Evolutionary conservation across 2,888 invertebrate genomes (phyloP), one percentile per base, ranked within the genome.

Genomic region (Limnephilus lunatus): DNA sequence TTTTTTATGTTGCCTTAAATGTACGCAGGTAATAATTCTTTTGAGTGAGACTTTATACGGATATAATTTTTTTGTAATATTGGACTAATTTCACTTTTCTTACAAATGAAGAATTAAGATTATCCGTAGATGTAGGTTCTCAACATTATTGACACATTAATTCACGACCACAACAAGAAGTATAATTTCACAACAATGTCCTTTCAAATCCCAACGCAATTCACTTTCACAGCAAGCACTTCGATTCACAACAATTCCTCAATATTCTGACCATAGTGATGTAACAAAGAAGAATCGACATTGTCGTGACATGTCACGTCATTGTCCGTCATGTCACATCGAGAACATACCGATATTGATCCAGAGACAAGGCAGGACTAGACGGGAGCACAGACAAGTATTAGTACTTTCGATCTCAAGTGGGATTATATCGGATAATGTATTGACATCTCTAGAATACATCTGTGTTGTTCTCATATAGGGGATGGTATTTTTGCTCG

Each of bases 321-420:
- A 89, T 89, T 89, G 88, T 89, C 31, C 87, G 85, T 39, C 85
- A 68, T 35, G 85, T 35, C 25, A 32, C 85, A 85, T 39, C 30
- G 86, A 25, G 68, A 68, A 68, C 68, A 68, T 81, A 80, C 53
- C 89, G 89, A 68, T 87, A 89, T 89, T 89, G 89, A 48, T n/a
- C 44, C 89, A 89, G 80, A 89, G 80, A 89, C 89, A 81, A 68
- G 68, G 68, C 2, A 68, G 68, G 25, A 68, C 19, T 68, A 68
- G 68, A 68, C 68, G 25, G 53, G 19, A 68, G 53, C 53, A 68
- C 7, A 19, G 53, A 19, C 25, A 68, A 68, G 68, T 68, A 68
- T 68, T 68, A 68, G 25, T 68, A 89, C 89, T 89, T 89, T 89
- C 81, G 81, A 32, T 90, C 53, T 90, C 53, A 90, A 90, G 90